Percentiles rank a stretch among this genome's conserved stretches.
Evolutionary conservation across 2,113 vertebrate genomes (phyloP).

Genomic region (Ochotona princeps): DNA sequence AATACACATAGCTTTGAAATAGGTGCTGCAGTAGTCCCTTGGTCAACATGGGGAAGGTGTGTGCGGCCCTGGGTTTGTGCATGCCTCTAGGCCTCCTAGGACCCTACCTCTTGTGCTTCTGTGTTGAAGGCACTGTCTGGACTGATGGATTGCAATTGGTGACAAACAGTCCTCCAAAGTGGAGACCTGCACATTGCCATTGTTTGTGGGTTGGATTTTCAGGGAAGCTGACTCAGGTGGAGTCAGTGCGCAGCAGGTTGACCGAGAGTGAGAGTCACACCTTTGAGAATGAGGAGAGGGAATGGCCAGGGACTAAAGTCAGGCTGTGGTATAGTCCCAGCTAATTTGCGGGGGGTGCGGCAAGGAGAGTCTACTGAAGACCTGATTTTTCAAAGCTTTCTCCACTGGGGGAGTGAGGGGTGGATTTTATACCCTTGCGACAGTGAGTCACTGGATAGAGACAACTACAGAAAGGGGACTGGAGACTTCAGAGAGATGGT

Average conservation of each 20-base stretch:
- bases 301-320: not conserved
- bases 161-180: not conserved
- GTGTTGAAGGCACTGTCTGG: not conserved
- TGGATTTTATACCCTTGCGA: not conserved
- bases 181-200: not conserved
- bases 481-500: not conserved
- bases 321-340: not conserved
- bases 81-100: not conserved
- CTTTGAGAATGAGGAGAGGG: not conserved
- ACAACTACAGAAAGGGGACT: not conserved
- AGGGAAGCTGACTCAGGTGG: not conserved
- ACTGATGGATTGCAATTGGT: not conserved
- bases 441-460: not conserved
- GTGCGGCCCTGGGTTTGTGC: not conserved
- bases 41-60: not conserved
- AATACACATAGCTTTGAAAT: not conserved
- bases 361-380: not conserved
- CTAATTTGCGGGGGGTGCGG: too few species aligned
- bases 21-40: not conserved
- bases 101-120: not conserved
- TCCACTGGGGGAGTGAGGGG: not conserved
- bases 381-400: not conserved
- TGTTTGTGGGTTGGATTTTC: not conserved
- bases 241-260: not conserved
- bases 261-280: rapidly evolving